Conservation (phyloP, 1,140 invertebrate species). For the Aphelenchoides besseyi region DNA sequence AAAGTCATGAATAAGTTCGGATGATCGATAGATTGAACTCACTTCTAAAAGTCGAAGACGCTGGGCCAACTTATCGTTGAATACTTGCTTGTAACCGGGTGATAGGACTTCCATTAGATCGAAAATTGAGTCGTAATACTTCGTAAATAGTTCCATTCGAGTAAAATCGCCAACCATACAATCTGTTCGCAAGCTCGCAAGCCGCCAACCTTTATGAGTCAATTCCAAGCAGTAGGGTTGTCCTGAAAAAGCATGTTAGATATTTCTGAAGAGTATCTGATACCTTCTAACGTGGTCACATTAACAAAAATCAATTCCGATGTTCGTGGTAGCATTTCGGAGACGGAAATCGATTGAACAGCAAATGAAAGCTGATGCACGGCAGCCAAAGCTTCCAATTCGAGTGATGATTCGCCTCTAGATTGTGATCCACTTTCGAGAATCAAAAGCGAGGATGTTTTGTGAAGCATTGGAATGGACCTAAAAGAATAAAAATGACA, state of each 20-base stretch:
- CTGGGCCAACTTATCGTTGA: conserved; percentile 47
- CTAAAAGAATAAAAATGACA: conserved; percentile 29
- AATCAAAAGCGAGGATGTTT: conserved; percentile 40
- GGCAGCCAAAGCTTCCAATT: conserved; percentile 59
- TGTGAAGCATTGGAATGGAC: conserved; percentile 49
- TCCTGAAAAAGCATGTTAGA: conserved; percentile 36
- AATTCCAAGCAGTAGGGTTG: conserved; percentile 62
- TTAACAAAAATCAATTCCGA: conserved; percentile 61
- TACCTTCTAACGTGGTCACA: conserved; percentile 61
- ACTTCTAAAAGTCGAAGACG: conserved; percentile 25
- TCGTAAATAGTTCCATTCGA: conserved; percentile 57
- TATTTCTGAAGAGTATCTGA: conserved; percentile 22
- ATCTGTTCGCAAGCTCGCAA: conserved; percentile 54
- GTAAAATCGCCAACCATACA: conserved; percentile 62
- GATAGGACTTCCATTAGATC: conserved; percentile 57
- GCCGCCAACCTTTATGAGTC: conserved; percentile 58
- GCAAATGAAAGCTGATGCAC: conserved; percentile 58
- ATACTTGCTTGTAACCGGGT: conserved; percentile 52
- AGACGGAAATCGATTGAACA: conserved; percentile 57
- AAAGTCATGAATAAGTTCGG: neutral
- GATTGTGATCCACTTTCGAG: conserved; percentile 41
- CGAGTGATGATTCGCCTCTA: conserved; percentile 50
- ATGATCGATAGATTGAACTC: neutral
- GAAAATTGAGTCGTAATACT: conserved; percentile 59
- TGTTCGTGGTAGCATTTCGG: conserved; percentile 59